These are phyloP conservation scores for Aphelocoma coerulescens DNA, from an alignment of 2,113 vertebrate species.

Conservation along the genomic window DNA sequence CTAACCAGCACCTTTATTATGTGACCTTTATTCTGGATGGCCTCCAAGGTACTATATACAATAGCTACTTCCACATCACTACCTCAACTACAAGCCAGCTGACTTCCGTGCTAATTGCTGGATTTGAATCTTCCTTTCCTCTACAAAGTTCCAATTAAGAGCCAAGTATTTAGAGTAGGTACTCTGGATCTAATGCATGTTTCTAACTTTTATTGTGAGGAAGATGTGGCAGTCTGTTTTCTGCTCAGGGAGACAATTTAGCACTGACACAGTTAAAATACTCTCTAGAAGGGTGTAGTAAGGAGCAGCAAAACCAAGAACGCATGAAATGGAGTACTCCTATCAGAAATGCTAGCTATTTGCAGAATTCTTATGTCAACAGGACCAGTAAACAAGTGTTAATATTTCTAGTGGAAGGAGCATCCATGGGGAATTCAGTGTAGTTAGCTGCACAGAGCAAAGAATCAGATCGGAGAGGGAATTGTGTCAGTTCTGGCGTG, in stretches of 20 bases:
- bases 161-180: not conserved
- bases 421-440: slow-evolving; percentile 61
- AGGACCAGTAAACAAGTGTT: slow-evolving; percentile 74
- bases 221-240: not conserved
- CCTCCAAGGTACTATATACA: not conserved
- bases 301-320: not conserved
- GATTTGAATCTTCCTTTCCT: not conserved
- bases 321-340: not conserved
- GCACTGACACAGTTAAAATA: not conserved
- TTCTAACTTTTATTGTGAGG: not conserved
- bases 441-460: slow-evolving; percentile 56
- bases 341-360: slow-evolving; percentile 52
- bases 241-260: not conserved
- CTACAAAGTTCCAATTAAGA: not conserved
- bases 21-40: not conserved
- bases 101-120: not conserved
- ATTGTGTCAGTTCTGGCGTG: slow-evolving; percentile 64
- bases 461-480: slow-evolving; percentile 56
- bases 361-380: slow-evolving; percentile 74
- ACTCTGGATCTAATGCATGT: not conserved
- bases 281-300: not conserved
- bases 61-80: not conserved
- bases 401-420: slow-evolving; percentile 72
- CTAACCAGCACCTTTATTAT: slow-evolving; percentile 14
- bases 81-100: not conserved